Evolutionary conservation across 2,797 vertebrate species (phyloP).

Genomic region (Crocodylus rhombifer): DNA sequence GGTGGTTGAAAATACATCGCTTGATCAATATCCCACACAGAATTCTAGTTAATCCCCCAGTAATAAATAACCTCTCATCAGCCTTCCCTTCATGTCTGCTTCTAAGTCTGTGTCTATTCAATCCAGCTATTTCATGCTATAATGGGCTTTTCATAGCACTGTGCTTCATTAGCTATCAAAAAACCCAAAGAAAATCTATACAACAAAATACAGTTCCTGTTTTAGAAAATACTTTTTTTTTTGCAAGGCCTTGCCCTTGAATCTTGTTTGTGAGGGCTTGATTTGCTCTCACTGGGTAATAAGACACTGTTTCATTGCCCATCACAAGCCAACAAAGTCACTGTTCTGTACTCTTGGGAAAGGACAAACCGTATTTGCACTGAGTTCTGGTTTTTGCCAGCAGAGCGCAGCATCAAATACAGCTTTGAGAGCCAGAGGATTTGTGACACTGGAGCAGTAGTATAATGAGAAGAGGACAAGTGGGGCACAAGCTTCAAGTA

Average conservation of each 20-base stretch:
- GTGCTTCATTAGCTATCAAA: background rate
- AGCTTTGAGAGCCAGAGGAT: too few relatives aligned
- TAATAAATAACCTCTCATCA: constrained; percentile 7
- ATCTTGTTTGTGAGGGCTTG: background rate
- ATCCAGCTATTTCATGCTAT: background rate
- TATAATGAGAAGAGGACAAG: too few relatives aligned
- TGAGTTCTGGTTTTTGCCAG: accelerated
- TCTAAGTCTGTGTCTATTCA: background rate
- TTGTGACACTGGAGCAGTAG: too few relatives aligned
- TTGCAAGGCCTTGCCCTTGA: too few relatives aligned
- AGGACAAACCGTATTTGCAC: background rate
- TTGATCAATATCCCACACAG: background rate
- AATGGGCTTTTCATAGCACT: background rate
- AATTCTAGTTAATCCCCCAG: background rate
- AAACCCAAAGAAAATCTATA: background rate
- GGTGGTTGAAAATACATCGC: constrained; percentile 6
- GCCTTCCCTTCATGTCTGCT: background rate
- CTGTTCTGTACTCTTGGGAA: background rate
- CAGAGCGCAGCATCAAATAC: accelerated
- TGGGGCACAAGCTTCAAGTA: too few relatives aligned
- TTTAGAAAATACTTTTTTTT: background rate
- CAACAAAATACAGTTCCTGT: background rate
- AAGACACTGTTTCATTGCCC: accelerated
- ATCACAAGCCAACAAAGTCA: background rate
- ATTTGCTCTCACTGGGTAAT: accelerated